These are phyloP conservation scores for Musca domestica DNA, from an alignment of 1,140 invertebrate genomes.

Conservation along the genomic window DNA sequence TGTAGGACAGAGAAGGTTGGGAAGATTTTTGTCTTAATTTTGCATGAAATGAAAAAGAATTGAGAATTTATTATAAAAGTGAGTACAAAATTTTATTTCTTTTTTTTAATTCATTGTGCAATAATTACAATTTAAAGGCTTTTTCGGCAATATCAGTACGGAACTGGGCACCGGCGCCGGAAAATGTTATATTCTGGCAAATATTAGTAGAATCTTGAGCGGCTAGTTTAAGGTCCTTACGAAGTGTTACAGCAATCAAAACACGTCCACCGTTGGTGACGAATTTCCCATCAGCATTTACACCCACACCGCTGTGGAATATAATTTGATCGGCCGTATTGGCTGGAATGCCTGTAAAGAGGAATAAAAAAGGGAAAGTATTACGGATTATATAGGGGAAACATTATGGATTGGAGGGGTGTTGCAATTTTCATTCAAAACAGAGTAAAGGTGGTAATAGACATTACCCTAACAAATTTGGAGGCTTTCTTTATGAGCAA, in stretches of 20 bases:
- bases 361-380: not conserved
- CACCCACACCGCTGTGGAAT: slow-evolving; percentile 70
- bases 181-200: slow-evolving; percentile 73
- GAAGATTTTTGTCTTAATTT: not conserved
- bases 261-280: slow-evolving; percentile 92
- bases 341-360: slow-evolving; percentile 36
- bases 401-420: too few relatives aligned
- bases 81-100: slow-evolving; percentile 6
- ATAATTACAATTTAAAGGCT: slow-evolving; percentile 73
- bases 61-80: not conserved
- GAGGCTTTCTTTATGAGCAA: too few relatives aligned
- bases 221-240: slow-evolving; percentile 66
- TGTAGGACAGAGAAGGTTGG: slow-evolving; percentile 72
- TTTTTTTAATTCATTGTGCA: not conserved
- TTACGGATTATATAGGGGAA: too few relatives aligned
- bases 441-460: too few relatives aligned
- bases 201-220: slow-evolving; percentile 69
- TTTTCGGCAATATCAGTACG: slow-evolving; percentile 88
- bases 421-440: too few relatives aligned
- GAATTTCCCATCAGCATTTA: slow-evolving; percentile 61
- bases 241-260: slow-evolving; percentile 74
- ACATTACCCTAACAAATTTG: too few relatives aligned
- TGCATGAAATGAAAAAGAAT: not conserved
- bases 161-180: slow-evolving; percentile 70
- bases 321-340: slow-evolving; percentile 57